phyloP scores from a whole-genome alignment of 2,797 vertebrate species.

The Lagodon rhomboides region DNA sequence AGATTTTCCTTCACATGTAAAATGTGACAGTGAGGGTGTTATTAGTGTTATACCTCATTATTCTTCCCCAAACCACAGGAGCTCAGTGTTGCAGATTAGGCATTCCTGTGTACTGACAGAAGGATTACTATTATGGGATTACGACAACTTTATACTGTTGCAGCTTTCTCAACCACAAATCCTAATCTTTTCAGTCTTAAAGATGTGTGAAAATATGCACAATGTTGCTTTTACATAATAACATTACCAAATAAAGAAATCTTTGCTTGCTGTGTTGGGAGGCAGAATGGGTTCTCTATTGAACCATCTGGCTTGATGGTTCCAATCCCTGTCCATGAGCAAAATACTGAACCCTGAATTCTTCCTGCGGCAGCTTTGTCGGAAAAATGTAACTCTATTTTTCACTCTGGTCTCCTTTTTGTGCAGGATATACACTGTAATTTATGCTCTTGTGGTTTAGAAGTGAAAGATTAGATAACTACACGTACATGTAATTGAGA shows the following conservation, averaged over 20 bases:
- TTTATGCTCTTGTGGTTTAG: not conserved
- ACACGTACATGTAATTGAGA: no score
- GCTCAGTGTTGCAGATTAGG: not conserved
- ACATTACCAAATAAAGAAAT: not conserved
- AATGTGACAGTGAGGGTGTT: not conserved
- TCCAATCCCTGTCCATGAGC: not conserved
- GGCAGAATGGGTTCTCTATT: constrained; percentile 1
- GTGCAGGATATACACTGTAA: not conserved
- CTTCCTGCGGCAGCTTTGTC: no score
- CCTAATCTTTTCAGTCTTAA: not conserved
- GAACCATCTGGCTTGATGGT: not conserved
- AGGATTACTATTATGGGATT: not conserved
- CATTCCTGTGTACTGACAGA: not conserved
- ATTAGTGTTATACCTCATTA: not conserved
- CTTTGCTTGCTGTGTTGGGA: not conserved
- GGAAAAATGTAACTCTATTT: not conserved
- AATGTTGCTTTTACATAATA: not conserved
- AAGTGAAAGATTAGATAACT: not conserved
- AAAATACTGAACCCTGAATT: not conserved
- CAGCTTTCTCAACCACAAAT: not conserved
- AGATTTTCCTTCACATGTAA: not conserved
- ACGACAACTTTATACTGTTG: not conserved
- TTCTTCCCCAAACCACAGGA: not conserved
- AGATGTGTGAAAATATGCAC: not conserved
- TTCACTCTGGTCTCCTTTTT: not conserved